Base-by-base conservation (phyloP, 2,888 invertebrate species). In the Labia minor region DNA sequence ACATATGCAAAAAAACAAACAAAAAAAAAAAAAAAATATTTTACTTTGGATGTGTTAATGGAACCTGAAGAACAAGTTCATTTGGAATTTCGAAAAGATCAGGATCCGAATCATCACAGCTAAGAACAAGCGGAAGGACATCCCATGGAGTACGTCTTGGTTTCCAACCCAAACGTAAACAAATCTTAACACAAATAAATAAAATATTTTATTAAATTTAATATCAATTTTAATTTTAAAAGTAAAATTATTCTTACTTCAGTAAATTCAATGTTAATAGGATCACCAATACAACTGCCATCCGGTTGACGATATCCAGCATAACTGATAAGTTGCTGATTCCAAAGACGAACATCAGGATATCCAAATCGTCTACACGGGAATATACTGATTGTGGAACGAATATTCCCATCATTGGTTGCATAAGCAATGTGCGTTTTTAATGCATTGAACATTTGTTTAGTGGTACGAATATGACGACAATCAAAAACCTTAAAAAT, bases 401-500 rank as follows among this genome's bases (percentile, higher is more conserved):
- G 87, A 72, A 96, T 90, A 77, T 95, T 95, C 73, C 96, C 96
- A 80, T 93, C 94, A 79, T 96, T 96, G 61, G 95, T 95, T 76
- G 91, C 91, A 80, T 95, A 96, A 78, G 95, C 95, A 73, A 96
- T 94, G 78, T 96, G 96, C 78, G 94, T 95, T 80, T 95, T 95
- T 65, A 96, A 83, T 0, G 95, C 95, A 75, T 95, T 95, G 75
- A 95, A 96, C 95, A 96, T 96, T 63, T 94, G 94, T 73, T 92
- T 90, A 0, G 95, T 93, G 1, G 95, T 95, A 61, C 91, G 92
- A 67, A 95, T 94, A 79, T 92, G 91, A 66, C 96, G 87, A 72
- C 95, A 95, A 78, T 96, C 96, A 76, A 96, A 95, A 26, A 95
- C 92, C 95, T 95, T 79, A 19, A 77, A 78, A 73, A 72, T 70